A percentile compares a stretch with the other conserved stretches of the same genome.
Evolutionary conservation across 2,797 vertebrate genomes (phyloP).

Genomic region (Heteromormyrus szaboi): DNA sequence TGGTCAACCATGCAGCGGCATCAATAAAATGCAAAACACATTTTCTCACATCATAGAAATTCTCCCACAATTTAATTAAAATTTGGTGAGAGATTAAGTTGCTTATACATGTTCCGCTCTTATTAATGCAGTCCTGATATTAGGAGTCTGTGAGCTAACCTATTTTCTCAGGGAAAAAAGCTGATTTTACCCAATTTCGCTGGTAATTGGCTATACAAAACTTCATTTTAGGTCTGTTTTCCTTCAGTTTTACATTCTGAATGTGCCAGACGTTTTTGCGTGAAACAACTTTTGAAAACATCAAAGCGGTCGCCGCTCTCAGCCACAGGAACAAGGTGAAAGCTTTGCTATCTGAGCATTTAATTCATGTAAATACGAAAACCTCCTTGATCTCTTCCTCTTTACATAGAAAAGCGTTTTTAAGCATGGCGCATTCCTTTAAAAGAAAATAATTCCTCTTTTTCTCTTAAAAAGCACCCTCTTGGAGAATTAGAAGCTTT

Average conservation of each 20-base stretch:
- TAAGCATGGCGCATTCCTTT: neutral
- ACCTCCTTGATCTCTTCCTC: neutral
- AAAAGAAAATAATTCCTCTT: neutral
- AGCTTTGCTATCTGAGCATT: neutral
- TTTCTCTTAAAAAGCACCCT: neutral
- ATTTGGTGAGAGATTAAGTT: neutral
- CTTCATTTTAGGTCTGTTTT: neutral
- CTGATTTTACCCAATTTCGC: neutral
- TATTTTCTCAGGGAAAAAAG: neutral
- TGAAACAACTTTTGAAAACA: slow-evolving; percentile 10
- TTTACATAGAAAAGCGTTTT: neutral
- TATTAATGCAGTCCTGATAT: neutral
- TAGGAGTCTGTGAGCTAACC: neutral
- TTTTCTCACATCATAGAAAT: neutral
- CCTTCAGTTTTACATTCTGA: neutral
- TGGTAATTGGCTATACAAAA: neutral
- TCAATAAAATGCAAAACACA: neutral
- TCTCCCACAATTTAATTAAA: neutral
- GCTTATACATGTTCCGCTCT: neutral
- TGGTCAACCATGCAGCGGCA: neutral
- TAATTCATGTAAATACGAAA: neutral
- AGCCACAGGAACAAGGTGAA: neutral
- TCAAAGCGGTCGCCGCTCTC: neutral
- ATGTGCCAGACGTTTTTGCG: neutral
- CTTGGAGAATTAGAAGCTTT: slow-evolving; percentile 2